Conservation (phyloP, 2,888 invertebrate species). For the Plagodis dolabraria region DNA sequence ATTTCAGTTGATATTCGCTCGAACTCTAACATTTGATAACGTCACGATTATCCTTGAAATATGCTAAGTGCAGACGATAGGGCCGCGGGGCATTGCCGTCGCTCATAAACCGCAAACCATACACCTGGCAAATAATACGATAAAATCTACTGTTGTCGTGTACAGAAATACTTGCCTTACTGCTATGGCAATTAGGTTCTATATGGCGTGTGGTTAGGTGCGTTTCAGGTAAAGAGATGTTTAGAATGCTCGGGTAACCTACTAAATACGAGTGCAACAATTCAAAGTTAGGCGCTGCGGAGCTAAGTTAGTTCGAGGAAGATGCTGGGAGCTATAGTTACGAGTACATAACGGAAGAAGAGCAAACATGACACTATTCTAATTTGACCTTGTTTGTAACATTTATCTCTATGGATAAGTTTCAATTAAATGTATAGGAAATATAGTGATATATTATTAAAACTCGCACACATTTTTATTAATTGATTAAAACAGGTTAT, state of each 20-base stretch:
- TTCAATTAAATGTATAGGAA: too few species aligned
- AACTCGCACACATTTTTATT: too few species aligned
- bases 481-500: too few species aligned
- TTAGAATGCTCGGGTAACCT: constrained; percentile 18
- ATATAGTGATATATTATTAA: too few species aligned
- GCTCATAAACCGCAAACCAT: constrained; percentile 28
- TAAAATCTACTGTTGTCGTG: constrained; percentile 5
- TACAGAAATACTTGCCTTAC: constrained; percentile 16
- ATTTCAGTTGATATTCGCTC: constrained; percentile 3
- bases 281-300: constrained; percentile 18
- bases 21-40: constrained; percentile 9
- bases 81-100: constrained; percentile 24
- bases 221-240: constrained; percentile 6
- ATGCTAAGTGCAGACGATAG: constrained; percentile 41
- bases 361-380: too few species aligned
- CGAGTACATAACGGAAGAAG: too few species aligned
- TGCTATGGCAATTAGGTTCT: constrained; percentile 10
- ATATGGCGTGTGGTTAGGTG: constrained; percentile 6
- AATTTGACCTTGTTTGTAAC: too few species aligned
- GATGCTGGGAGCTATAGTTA: not conserved
- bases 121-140: constrained; percentile 18
- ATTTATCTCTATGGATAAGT: too few species aligned
- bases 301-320: not conserved
- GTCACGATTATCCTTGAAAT: constrained; percentile 39
- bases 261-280: constrained; percentile 29